A percentile compares a stretch with the other conserved stretches of the same genome.
Conservation (phyloP, 2,113 vertebrate genomes). For the Gyps fulvus region DNA sequence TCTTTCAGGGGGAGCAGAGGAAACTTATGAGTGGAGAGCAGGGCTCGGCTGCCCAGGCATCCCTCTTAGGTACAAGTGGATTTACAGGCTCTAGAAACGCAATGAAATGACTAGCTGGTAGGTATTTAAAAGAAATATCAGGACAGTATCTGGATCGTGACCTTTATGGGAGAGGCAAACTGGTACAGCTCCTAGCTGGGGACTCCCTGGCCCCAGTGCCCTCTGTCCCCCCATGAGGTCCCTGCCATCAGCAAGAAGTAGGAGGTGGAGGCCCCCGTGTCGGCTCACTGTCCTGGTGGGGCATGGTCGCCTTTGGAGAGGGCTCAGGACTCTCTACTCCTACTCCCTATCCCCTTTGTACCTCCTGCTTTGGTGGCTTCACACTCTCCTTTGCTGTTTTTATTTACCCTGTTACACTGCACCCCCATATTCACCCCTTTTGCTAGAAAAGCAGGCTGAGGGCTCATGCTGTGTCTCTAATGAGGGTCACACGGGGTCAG, state of each 20-base stretch:
- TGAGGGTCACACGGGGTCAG: not conserved
- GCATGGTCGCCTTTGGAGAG: not conserved
- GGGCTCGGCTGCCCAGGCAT: not conserved
- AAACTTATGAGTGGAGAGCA: not conserved
- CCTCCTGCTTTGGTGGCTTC: not conserved
- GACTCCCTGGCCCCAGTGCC: not conserved
- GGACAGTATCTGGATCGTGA: not conserved
- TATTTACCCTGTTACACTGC: not conserved
- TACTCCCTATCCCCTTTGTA: not conserved
- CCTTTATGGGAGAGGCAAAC: not conserved
- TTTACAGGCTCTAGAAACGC: not conserved
- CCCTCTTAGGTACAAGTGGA: not conserved
- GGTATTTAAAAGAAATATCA: not conserved
- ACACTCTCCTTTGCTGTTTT: not conserved
- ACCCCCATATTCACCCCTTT: not conserved
- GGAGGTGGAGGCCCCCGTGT: too few relatives aligned
- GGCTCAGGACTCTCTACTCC: not conserved
- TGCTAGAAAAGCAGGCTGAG: not conserved
- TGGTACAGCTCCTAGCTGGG: not conserved
- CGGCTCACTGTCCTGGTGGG: rapidly evolving
- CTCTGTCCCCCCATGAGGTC: rapidly evolving
- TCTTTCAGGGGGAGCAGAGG: not conserved
- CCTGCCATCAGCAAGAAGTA: not conserved
- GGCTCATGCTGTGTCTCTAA: not conserved
- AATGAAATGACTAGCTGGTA: not conserved